phyloP scores from a whole-genome alignment of 2,113 vertebrate genomes.

The Oncorhynchus keta region DNA sequence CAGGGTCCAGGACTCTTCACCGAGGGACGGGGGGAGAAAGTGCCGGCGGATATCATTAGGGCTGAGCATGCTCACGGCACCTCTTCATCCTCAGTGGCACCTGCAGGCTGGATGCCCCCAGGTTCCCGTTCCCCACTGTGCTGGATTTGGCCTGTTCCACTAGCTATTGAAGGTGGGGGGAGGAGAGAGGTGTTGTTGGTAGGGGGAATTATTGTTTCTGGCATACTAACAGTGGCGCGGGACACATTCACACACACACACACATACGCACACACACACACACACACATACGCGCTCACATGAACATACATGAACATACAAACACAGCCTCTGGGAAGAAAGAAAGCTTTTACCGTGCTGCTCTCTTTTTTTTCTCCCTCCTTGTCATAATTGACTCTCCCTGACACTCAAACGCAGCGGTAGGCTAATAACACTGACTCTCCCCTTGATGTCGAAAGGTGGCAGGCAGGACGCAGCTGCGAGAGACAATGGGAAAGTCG shows the following conservation, averaged over 20 bases:
- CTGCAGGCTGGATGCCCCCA: conserved; percentile 53
- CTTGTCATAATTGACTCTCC: conserved; percentile 50
- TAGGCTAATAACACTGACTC: conserved; percentile 36
- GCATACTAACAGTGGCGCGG: conserved; percentile 23
- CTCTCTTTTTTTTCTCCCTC: neutral
- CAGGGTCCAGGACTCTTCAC: conserved; percentile 30
- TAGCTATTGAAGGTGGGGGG: neutral
- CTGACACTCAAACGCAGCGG: conserved; percentile 53
- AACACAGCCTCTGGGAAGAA: conserved; percentile 17
- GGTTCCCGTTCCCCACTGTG: conserved; percentile 41
- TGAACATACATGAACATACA: neutral
- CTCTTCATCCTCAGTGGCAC: conserved; percentile 62
- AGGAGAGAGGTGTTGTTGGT: neutral
- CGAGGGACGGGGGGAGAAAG: conserved; percentile 32
- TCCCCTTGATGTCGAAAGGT: conserved; percentile 44
- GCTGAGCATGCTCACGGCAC: conserved; percentile 53
- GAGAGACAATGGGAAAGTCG: conserved; percentile 34
- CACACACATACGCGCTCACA: conserved; percentile 1
- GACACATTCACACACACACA: conserved; percentile 6
- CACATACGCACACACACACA: neutral
- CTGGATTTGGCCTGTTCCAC: conserved; percentile 43
- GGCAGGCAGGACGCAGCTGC: conserved; percentile 36
- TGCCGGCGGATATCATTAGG: conserved; percentile 64
- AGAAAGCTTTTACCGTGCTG: conserved; percentile 28
- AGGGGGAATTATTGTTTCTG: conserved; percentile 29